These are phyloP conservation scores for Reticulitermes lucifugus DNA, from an alignment of 2,888 invertebrate species.

Conservation along the genomic window DNA sequence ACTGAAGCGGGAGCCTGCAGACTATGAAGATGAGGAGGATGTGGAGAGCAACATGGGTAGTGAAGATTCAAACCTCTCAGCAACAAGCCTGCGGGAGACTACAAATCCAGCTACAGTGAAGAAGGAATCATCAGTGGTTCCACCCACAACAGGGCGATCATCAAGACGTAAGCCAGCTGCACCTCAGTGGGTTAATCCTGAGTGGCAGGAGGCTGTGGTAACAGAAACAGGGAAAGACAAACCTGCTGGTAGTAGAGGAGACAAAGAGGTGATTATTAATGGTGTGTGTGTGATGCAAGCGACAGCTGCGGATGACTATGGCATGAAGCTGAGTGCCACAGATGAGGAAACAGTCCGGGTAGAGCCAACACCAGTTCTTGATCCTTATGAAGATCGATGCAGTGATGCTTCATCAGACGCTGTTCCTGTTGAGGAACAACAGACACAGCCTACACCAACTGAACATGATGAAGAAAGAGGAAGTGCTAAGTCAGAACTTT, in stretches of 20 bases:
- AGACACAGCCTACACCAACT: conserved; percentile 19
- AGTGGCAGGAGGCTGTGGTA: conserved; percentile 76
- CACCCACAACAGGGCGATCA: conserved; percentile 63
- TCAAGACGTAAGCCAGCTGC: conserved; percentile 93
- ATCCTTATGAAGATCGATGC: conserved; percentile 59
- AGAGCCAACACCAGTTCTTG: conserved; percentile 79
- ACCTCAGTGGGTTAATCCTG: conserved; percentile 97
- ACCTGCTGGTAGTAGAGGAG: conserved; percentile 67
- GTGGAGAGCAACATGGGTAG: conserved; percentile 80
- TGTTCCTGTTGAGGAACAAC: conserved; percentile 20
- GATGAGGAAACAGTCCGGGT: conserved; percentile 79
- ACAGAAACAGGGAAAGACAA: conserved; percentile 48
- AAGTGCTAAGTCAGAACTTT: conserved; percentile 46
- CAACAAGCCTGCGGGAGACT: conserved; percentile 59
- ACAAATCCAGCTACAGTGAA: conserved; percentile 45
- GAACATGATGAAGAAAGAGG: conserved; percentile 44
- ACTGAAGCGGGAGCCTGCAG: conserved; percentile 78
- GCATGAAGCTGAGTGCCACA: conserved; percentile 59
- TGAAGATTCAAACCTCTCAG: conserved; percentile 70
- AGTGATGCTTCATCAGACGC: conserved; percentile 48
- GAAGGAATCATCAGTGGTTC: conserved; percentile 55
- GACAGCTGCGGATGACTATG: conserved; percentile 69
- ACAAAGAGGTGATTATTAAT: conserved; percentile 84
- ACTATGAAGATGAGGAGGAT: conserved; percentile 83
- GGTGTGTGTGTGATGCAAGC: conserved; percentile 94